Evolutionary conservation across 2,797 vertebrate species (phyloP), one percentile per base, ranked within the genome.

Genomic region (Lycodopsis pacificus): DNA sequence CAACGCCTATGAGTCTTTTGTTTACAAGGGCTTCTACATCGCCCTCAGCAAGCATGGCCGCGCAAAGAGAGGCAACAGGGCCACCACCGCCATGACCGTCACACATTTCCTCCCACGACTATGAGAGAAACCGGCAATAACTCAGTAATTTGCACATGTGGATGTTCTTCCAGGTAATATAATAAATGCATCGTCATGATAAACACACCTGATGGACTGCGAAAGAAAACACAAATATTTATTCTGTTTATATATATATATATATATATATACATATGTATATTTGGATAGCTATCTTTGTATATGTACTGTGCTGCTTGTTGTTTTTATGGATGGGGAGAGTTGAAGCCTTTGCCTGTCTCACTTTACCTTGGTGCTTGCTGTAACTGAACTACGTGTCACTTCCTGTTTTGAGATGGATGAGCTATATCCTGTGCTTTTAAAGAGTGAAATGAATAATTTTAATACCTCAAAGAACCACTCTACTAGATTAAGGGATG

Each of bases 41-140:
- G 98, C 97, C n/a, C 96, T 99, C 91, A 99, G 97, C 95, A 99
- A 98, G 91, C 94, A 98, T 0, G 97, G 98, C 79, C 95, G 96
- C 74, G 93, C 95, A 63, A 98, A 98, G 94, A 93, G 96, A 86
- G 97, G 98, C 94, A 97, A 95, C 94, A 97, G 95, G 88, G 97
- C 97, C 89, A 97, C 97, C 88, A 95, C 96, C 51, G 93, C 95
- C 88, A 97, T 97, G 97, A 98, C 97, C 4, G 97, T 97, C 87
- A 99, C 98, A 68, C 97, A 99, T 89, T 99, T 99, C 93, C 96
- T 99, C 84, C 97, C 98, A 0, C 95, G 98, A 87, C 95, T 99
- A 91, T 98, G 94, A 97, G 90, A 88, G 75, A 89, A 87, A 90
- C 85, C 79, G 83, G 85, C 92, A 90, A 88, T 91, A 92, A 91